Percentiles rank a stretch among this genome's conserved stretches.
phyloP scores from a whole-genome alignment of 1,140 invertebrate genomes.

The Ips typographus region DNA sequence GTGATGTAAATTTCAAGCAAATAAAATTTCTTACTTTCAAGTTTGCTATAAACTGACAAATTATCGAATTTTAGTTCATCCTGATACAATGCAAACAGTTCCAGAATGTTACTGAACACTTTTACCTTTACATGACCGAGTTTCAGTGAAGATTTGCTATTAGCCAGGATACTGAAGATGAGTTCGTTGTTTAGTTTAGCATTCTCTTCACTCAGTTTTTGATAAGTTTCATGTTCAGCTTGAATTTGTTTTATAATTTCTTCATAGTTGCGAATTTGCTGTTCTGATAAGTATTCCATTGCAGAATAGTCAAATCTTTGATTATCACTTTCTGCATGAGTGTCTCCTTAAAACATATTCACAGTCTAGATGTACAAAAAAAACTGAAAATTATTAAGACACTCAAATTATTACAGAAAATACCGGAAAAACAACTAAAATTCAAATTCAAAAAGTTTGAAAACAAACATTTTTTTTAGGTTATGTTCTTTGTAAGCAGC shows the following conservation, averaged over 20 bases:
- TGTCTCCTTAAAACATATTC: no score
- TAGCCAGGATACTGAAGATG: constrained; percentile 15
- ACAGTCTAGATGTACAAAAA: no score
- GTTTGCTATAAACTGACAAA: constrained; percentile 8
- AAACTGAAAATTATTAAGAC: no score
- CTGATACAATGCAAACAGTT: constrained; percentile 29
- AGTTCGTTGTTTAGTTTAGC: constrained; percentile 28
- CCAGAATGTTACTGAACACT: constrained; percentile 32
- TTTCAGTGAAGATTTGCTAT: constrained; percentile 16
- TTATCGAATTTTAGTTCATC: constrained; percentile 24
- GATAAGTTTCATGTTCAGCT: constrained; percentile 28
- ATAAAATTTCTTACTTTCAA: constrained; percentile 35
- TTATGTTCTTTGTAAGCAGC: no score
- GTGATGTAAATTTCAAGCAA: constrained; percentile 34
- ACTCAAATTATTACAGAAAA: no score
- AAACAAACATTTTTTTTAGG: no score
- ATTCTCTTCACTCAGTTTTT: constrained; percentile 28
- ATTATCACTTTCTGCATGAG: no score
- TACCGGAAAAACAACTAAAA: no score
- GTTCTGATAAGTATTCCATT: constrained; percentile 33
- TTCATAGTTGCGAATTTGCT: constrained; percentile 28
- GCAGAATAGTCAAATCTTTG: constrained; percentile 7
- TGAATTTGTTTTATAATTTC: constrained; percentile 34
- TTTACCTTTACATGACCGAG: constrained; percentile 36
- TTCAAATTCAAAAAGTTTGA: no score